Evolutionary conservation across 2,113 vertebrate species (phyloP).

Genomic region (Neolamprologus longior): DNA sequence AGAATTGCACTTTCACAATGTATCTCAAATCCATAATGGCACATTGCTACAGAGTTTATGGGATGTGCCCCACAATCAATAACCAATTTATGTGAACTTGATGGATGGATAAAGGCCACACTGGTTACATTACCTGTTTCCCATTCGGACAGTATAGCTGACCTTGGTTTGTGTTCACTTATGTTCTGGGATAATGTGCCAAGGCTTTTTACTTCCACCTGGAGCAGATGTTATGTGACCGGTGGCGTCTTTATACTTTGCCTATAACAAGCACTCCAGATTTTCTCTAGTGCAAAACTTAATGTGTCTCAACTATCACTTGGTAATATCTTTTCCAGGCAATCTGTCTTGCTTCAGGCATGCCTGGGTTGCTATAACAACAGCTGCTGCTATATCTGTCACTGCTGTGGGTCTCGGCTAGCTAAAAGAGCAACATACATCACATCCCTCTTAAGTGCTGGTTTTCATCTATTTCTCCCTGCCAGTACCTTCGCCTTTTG

Average conservation of each 20-base stretch:
- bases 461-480: background rate
- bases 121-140: background rate
- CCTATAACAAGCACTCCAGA: background rate
- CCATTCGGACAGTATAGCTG: background rate
- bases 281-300: background rate
- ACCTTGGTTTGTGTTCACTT: background rate
- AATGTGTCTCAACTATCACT: background rate
- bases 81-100: conserved; percentile 55
- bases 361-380: conserved; percentile 59
- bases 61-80: conserved; percentile 51
- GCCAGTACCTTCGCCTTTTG: background rate
- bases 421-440: conserved; percentile 47
- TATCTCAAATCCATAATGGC: conserved; percentile 16
- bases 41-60: conserved; percentile 27
- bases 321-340: conserved; percentile 5
- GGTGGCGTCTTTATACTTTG: background rate
- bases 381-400: conserved; percentile 53
- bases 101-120: conserved; percentile 25
- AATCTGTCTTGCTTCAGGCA: conserved; percentile 25
- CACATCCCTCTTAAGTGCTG: background rate
- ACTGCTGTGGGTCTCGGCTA: conserved; percentile 31
- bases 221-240: background rate
- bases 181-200: background rate
- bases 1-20: background rate
- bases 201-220: background rate